Evolutionary conservation across 2,797 vertebrate species (phyloP), one percentile per base, ranked within the genome.

Genomic region (Pangasius djambal): DNA sequence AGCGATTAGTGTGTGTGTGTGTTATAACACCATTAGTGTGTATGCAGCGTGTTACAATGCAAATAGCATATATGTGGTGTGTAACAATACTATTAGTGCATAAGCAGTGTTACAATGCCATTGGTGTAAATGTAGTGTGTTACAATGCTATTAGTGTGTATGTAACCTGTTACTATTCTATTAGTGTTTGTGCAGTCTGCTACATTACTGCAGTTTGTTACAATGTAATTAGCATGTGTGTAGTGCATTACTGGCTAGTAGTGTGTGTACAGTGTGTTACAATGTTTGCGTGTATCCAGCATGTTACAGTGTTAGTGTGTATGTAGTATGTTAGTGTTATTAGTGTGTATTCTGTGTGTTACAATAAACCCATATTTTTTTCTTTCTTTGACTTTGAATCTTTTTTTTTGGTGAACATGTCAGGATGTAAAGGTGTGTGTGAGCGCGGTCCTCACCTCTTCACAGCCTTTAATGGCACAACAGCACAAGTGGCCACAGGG

Each of bases 401-500:
- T 37, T 40, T 1, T 37, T 70, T 48, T 48, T 48, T 1, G 6
- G 44, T 48, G 44, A 48, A 44, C 40, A 6, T 44, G 6, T 44
- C 40, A 44, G 5, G 6, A 44, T 6, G 40, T 44, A 44, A 44
- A 44, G 40, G 89, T 83, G 87, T 89, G 86, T 77, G 7, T 3
- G 10, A 18, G 25, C 2, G 59, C 0, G 4, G 7, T 48, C 20
- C n/a, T 0, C 87, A 99, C 98, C 98, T 99, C 96, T 91, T 99
- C 98, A 0, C 98, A 99, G 91, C 98, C 98, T 18, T 96, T 94
- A 86, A 99, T 97, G 92, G 96, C 94, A 13, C 98, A 99, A 94
- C 98, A 99, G 96, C 98, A 99, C 4, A 99, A 96, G 91, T 99
- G 98, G 52, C 98, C 98, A 0, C 98, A 99, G 28, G 98, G 98